Evolutionary conservation across 2,888 invertebrate genomes (phyloP), one percentile per base, ranked within the genome.

Genomic region (Eristalis arbustorum): DNA sequence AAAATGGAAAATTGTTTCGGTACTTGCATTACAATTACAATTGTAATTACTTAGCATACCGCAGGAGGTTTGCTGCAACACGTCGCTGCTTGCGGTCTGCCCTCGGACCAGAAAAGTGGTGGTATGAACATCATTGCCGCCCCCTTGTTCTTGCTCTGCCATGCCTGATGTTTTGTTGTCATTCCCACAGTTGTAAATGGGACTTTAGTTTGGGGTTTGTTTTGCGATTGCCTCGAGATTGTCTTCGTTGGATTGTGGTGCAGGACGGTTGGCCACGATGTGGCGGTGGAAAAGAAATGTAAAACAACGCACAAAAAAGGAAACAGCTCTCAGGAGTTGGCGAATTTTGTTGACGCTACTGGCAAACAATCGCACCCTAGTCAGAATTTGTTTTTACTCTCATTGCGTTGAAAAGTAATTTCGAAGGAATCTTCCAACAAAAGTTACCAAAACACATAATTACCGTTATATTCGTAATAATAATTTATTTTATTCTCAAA

Each of bases 21-120:
- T 22, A 49, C 61, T 71, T 61, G 49, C 62, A 76, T 76, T 62
- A 62, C 68, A 68, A 63, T 76, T 68, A 68, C 62, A 31, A 28
- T 69, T 76, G 76, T 76, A 76, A 76, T 76, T 76, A 76, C 76
- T 76, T 76, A 76, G 62, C 76, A 76, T 76, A 62, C 71, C 42
- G 11, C 28, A 66, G 71, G 59, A 25, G 59, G 59, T 13, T 59
- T 59, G 13, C 25, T 28, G 59, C 25, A 59, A 59, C 59, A 59
- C 59, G 59, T 59, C 59, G 59, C 59, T 6, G 59, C 23, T 56
- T 59, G 59, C 25, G 10, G n/a, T 25, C 11, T 40, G 37, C 42
- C 18, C 69, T 28, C 11, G 69, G 69, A 77, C 25, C 23, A 14
- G 25, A 59, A 28, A 18, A 18, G 59, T 22, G 23, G 25, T 59